A percentile compares a stretch with the other conserved stretches of the same genome.
These are phyloP conservation scores for Mellilla xanthometata DNA, from an alignment of 2,888 invertebrate genomes.

Conservation along the genomic window DNA sequence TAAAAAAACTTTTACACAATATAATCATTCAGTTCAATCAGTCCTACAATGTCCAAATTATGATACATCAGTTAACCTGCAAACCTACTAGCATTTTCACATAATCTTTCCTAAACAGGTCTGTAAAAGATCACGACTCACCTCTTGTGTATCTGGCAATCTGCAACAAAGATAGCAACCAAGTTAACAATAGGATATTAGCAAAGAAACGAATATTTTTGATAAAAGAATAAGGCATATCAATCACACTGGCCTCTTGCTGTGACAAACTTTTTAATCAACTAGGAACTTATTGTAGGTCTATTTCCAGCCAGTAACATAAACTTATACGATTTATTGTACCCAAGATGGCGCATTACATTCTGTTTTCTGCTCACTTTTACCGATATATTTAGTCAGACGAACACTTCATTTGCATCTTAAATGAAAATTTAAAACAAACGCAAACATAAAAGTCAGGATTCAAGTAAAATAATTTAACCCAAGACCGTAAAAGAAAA, in stretches of 20 bases:
- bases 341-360: neutral
- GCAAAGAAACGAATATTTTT: constrained; percentile 44
- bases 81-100: constrained; percentile 16
- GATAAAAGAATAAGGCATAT: constrained; percentile 6
- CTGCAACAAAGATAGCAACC: constrained; percentile 60
- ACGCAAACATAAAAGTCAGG: constrained; percentile 2
- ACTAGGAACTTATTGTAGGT: no score
- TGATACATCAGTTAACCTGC: constrained; percentile 4
- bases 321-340: constrained; percentile 2
- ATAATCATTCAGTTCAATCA: no score
- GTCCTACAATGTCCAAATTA: neutral
- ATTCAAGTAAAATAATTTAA: constrained; percentile 5
- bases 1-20: no score
- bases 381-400: constrained; percentile 25
- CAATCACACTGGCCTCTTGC: neutral
- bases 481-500: constrained; percentile 1
- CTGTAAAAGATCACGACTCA: constrained; percentile 23
- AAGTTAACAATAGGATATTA: constrained; percentile 63
- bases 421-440: constrained; percentile 8
- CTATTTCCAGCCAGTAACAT: no score
- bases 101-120: constrained; percentile 14
- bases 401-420: constrained; percentile 11
- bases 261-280: no score
- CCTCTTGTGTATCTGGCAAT: constrained; percentile 48
- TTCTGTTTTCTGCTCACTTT: no score